Base-by-base conservation (phyloP, 1,140 invertebrate species). In the Tetramorium alpestre region DNA sequence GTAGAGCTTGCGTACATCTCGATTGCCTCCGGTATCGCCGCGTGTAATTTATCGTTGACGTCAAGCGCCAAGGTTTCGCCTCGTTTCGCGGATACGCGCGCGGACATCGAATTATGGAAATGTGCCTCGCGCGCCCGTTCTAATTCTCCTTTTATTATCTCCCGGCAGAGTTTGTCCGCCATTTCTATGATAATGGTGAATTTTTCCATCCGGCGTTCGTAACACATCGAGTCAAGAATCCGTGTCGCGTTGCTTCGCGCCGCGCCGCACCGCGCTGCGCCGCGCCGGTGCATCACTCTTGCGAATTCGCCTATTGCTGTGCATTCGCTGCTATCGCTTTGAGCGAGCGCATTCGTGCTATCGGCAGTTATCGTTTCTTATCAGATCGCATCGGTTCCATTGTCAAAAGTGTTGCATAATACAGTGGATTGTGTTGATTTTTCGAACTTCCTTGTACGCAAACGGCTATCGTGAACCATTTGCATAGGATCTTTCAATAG, bases 131-230 rank as follows among this genome's bases (percentile, higher is more conserved):
- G 76, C 85, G 62, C 54, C 62, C 58, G 54, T 88, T 90, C 86
- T 88, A 90, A 90, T 90, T 90, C 70, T 85, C 87, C 65, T 90
- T 90, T 90, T 90, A 88, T 88, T 88, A 85, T 90, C 69, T 90
- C 81, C 86, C 80, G 60, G 25, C 41, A 65, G 81, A 88, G 64
- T 58, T 90, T 85, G 65, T 56, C 67, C 80, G 75, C 81, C 81
- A 90, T 90, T 64, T 90, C 88, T 90, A 90, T 90, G 89, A 90
- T 90, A 90, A 90, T 90, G 22, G 49, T 67, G 62, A 64, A 90
- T 88, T 80, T 78, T 60, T 65, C 56, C 88, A 73, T 80, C 78
- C 76, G 47, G 16, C 28, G 47, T 18, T 41, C 28, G n/a, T 41
- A 16, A 13, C n/a, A 11, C 22, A 44, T 2, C 28, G 25, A 47